Base-by-base conservation (phyloP, 1,140 invertebrate genomes). In the Drosophila athabasca region DNA sequence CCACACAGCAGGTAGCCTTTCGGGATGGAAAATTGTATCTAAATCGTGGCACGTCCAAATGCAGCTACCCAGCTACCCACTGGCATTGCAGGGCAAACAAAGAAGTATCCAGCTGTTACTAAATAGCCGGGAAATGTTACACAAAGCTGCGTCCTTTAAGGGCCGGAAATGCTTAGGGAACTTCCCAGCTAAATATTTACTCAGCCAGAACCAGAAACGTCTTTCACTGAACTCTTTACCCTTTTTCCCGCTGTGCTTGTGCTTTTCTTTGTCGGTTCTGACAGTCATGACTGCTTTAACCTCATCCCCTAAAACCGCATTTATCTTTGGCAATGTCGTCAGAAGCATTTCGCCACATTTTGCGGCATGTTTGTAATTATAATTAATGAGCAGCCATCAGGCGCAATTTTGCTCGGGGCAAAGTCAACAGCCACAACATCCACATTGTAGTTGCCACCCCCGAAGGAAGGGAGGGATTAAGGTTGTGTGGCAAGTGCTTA, bases 351-450 rank as follows among this genome's bases (percentile, higher is more conserved):
- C 50, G 68, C 24, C 79, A 43, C 50, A 59, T 74, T 77, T 19
- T 70, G 53, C 17, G 44, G 57, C 64, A 64, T 71, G 58, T 76
- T 81, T 85, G 68, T 80, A 74, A 85, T 85, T 85, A 85, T 85
- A 85, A 85, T 85, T 85, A 85, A 85, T 85, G 81, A 85, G 81
- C 54, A 66, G 58, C 52, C 50, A 58, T 58, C 76, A 66, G 69
- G 62, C 55, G 55, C 55, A 53, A 66, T 65, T 76, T 64, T 35
- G 41, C 31, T 26, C 29, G 29, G 48, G 55, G 45, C 50, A 45
- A 51, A 74, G 60, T 73, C 62, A 62, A 75, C 61, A 62, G 55
- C 26, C 44, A 48, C 54, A 57, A 53, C 44, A 17, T 39, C 17
- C 5, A 43, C 45, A 62, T 65, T 69, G 54, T 77, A 43, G 50